These are phyloP conservation scores for Cydia fagiglandana DNA, from an alignment of 1,140 invertebrate genomes.

Conservation along the genomic window DNA sequence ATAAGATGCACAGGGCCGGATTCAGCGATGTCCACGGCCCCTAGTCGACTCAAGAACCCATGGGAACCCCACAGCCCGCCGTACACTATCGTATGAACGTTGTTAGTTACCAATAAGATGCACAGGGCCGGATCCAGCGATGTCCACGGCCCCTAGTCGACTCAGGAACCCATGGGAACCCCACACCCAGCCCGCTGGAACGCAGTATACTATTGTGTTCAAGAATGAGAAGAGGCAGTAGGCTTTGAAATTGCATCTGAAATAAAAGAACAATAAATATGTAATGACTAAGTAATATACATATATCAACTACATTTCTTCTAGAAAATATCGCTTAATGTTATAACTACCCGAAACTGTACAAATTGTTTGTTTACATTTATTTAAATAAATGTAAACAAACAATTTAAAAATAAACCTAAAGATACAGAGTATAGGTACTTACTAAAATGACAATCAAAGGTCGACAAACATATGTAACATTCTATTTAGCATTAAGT, in stretches of 20 bases:
- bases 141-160: slow-evolving; percentile 90
- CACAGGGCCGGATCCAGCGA: slow-evolving; percentile 94
- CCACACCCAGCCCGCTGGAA: slow-evolving; percentile 97
- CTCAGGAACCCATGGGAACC: slow-evolving; percentile 92
- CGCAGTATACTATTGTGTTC: slow-evolving; percentile 94
- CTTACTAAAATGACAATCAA: no score
- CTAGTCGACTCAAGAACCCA: slow-evolving; percentile 89
- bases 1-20: slow-evolving; percentile 95
- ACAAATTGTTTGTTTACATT: no score
- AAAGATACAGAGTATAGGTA: no score
- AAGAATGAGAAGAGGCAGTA: slow-evolving; percentile 94
- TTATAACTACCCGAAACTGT: no score
- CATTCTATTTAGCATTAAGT: no score
- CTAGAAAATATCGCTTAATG: no score
- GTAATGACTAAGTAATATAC: no score
- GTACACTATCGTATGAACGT: slow-evolving; percentile 51
- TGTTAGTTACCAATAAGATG: slow-evolving; percentile 87
- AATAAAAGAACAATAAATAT: slow-evolving; percentile 39
- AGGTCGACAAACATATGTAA: no score
- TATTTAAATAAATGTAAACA: no score
- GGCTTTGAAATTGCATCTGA: slow-evolving; percentile 92
- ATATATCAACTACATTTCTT: no score
- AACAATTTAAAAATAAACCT: no score
- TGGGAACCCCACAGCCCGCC: slow-evolving; percentile 92
- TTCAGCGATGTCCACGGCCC: slow-evolving; percentile 93